Conservation (phyloP, 2,113 vertebrate species). For the Pelusios castaneus region DNA sequence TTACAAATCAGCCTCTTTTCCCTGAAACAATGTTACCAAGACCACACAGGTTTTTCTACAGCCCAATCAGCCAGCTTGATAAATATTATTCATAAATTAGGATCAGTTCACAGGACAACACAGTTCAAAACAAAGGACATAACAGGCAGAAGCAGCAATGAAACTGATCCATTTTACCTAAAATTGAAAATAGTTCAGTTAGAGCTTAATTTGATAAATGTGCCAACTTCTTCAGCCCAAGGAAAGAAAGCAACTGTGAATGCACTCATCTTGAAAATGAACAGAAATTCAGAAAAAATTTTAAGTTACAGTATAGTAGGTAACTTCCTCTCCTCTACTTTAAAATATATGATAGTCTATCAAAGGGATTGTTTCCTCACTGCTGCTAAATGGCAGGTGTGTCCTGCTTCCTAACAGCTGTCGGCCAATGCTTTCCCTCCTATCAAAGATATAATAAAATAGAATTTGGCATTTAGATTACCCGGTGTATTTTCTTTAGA, state of each 20-base stretch:
- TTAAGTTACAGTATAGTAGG: not conserved
- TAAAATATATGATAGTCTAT: fast-evolving
- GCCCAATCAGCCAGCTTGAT: not conserved
- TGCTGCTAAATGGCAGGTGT: fast-evolving
- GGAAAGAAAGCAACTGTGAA: not conserved
- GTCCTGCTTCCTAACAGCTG: not conserved
- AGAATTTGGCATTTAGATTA: slow-evolving; percentile 63
- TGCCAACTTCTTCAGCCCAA: not conserved
- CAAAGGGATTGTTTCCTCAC: not conserved
- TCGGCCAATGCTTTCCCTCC: not conserved
- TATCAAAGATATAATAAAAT: not conserved
- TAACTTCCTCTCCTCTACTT: not conserved
- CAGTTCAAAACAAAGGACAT: not conserved
- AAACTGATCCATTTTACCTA: not conserved
- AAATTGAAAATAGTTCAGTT: not conserved
- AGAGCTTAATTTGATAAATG: not conserved
- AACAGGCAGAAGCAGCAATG: not conserved
- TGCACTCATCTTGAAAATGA: not conserved
- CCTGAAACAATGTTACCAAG: not conserved
- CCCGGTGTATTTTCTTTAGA: slow-evolving; percentile 97
- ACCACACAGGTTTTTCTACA: not conserved
- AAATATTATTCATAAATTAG: not conserved
- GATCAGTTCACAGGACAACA: not conserved
- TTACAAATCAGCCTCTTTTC: not conserved
- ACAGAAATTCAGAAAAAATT: not conserved